phyloP scores from a whole-genome alignment of 2,113 vertebrate genomes.

The Equus przewalskii region DNA sequence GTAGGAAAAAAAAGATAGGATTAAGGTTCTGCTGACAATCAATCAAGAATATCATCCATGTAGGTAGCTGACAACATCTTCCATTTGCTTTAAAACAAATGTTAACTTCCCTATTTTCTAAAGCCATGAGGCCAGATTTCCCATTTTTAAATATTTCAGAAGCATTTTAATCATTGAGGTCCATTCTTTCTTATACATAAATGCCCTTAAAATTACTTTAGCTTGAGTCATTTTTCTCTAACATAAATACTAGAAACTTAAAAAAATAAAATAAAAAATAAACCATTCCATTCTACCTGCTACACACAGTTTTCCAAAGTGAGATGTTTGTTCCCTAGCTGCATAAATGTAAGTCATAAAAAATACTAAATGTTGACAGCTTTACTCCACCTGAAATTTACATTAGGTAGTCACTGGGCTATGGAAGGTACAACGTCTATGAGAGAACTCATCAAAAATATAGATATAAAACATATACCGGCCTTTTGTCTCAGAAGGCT shows the following conservation, averaged over 20 bases:
- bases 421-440: constrained; percentile 76
- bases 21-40: neutral
- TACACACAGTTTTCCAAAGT: constrained; percentile 46
- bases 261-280: neutral
- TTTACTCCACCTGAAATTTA: constrained; percentile 85
- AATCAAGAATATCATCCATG: neutral
- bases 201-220: neutral
- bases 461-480: constrained; percentile 85
- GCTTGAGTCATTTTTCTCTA: neutral
- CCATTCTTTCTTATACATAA: neutral
- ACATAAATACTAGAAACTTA: neutral
- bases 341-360: constrained; percentile 79
- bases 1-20: neutral
- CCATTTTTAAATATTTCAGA: neutral
- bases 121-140: neutral
- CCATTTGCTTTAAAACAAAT: neutral
- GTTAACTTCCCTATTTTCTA: neutral
- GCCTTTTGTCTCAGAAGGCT: constrained; percentile 83
- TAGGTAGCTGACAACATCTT: neutral
- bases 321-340: constrained; percentile 71
- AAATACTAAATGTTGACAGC: constrained; percentile 78
- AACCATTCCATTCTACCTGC: neutral
- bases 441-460: constrained; percentile 87
- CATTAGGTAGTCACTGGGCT: constrained; percentile 77
- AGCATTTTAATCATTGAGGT: neutral